Percentiles rank a stretch among this genome's conserved stretches.
Conservation (phyloP, 2,888 invertebrate genomes). For the Steinernema carpocapsae region DNA sequence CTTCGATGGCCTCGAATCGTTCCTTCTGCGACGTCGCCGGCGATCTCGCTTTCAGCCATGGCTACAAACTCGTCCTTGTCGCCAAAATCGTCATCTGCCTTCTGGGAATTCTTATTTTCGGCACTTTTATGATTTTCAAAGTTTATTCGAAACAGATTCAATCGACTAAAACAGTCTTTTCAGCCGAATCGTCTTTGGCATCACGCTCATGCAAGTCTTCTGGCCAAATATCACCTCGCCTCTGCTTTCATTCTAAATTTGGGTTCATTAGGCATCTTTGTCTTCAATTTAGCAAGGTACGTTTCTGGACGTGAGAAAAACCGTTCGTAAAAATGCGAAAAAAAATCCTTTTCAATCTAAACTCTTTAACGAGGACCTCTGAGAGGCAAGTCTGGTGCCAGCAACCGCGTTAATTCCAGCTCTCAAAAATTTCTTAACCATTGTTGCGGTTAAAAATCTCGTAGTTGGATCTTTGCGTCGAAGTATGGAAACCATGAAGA, state of each 20-base stretch:
- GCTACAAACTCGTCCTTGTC: constrained; percentile 14
- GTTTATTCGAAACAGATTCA: background rate
- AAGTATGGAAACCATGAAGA: background rate
- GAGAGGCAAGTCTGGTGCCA: no score
- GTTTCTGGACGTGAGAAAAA: background rate
- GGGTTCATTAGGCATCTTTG: background rate
- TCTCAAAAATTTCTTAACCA: background rate
- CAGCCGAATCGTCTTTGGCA: constrained; percentile 22
- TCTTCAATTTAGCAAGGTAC: constrained; percentile 19
- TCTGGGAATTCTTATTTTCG: background rate
- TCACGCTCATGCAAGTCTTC: constrained; percentile 7
- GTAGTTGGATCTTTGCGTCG: background rate
- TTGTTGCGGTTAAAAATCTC: background rate
- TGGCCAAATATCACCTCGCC: constrained; percentile 4
- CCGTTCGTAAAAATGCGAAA: background rate
- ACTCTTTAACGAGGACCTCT: no score
- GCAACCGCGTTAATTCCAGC: background rate
- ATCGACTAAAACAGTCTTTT: background rate
- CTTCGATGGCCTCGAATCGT: constrained; percentile 11
- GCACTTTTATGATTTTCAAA: constrained; percentile 19
- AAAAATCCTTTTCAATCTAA: background rate
- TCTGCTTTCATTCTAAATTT: constrained; percentile 9
- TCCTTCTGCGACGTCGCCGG: constrained; percentile 8
- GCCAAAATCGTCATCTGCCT: constrained; percentile 3
- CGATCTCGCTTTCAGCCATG: constrained; percentile 28